phyloP scores from a whole-genome alignment of 2,113 vertebrate genomes.

The Lathamus discolor region DNA sequence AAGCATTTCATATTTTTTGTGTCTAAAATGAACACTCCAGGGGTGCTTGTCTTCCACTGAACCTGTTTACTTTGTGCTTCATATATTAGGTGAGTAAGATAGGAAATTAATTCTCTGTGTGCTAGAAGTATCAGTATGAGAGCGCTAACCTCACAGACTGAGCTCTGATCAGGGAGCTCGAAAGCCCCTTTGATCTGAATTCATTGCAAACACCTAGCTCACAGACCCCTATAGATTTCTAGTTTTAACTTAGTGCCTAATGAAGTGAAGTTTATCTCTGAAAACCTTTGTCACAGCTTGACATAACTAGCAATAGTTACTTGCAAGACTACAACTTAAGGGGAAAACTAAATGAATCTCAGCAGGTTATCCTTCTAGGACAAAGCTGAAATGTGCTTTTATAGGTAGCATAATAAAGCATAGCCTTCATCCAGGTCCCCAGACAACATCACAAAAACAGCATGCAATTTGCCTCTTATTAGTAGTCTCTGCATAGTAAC shows the following conservation, averaged over 20 bases:
- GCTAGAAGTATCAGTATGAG: conserved; percentile 37
- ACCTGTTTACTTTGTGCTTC: conserved; percentile 56
- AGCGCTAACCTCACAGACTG: conserved; percentile 5
- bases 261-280: conserved; percentile 68
- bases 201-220: conserved; percentile 42
- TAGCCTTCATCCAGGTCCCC: neutral
- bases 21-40: neutral
- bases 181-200: conserved; percentile 66
- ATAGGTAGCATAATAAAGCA: neutral
- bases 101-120: conserved; percentile 39
- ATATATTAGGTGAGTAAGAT: conserved; percentile 1
- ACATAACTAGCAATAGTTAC: conserved; percentile 59
- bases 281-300: conserved; percentile 66
- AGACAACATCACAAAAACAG: neutral
- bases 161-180: conserved; percentile 42
- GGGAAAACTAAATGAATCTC: conserved; percentile 59
- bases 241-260: conserved; percentile 62
- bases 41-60: neutral
- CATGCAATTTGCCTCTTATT: neutral
- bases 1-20: neutral
- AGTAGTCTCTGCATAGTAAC: neutral
- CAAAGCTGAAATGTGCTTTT: conserved; percentile 50
- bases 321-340: conserved; percentile 43
- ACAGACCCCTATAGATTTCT: conserved; percentile 34
- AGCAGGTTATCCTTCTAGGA: conserved; percentile 49